Evolutionary conservation across 2,113 vertebrate species (phyloP).

Genomic region (Eupsittula cactorum): DNA sequence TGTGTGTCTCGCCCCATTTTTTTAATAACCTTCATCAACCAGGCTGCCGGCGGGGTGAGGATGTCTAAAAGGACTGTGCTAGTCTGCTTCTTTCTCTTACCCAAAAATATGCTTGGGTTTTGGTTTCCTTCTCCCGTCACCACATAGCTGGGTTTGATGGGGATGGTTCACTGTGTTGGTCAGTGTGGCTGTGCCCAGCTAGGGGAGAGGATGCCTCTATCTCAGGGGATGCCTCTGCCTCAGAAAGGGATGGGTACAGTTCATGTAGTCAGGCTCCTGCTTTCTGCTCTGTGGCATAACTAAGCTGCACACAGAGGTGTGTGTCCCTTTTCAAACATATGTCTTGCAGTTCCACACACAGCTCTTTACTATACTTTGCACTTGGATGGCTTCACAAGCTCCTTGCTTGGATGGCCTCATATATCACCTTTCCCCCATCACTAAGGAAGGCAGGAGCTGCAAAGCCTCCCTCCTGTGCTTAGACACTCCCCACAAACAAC

Average conservation of each 20-base stretch:
- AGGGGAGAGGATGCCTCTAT: not conserved
- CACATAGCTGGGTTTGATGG: not conserved
- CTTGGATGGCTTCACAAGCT: not conserved
- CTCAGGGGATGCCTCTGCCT: rapidly evolving
- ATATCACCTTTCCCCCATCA: rapidly evolving
- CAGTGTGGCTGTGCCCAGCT: not conserved
- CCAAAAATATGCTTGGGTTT: not conserved
- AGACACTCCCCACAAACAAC: not conserved
- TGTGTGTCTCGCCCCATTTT: not conserved
- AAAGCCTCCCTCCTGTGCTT: not conserved
- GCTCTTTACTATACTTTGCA: not conserved
- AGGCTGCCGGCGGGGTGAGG: not conserved
- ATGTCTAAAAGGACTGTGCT: not conserved
- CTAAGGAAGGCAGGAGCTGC: not conserved
- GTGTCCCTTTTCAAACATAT: not conserved
- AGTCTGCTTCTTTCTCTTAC: not conserved
- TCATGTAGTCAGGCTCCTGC: not conserved
- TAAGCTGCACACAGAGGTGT: too few species aligned
- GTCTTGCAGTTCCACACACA: not conserved
- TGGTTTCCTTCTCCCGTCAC: not conserved
- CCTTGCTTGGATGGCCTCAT: not conserved
- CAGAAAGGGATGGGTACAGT: not conserved
- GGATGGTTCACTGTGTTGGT: not conserved
- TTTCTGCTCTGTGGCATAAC: not conserved
- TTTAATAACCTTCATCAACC: not conserved